Percentiles rank a stretch among this genome's conserved stretches.
Evolutionary conservation across 2,113 vertebrate genomes (phyloP).

Genomic region (Channa argus): DNA sequence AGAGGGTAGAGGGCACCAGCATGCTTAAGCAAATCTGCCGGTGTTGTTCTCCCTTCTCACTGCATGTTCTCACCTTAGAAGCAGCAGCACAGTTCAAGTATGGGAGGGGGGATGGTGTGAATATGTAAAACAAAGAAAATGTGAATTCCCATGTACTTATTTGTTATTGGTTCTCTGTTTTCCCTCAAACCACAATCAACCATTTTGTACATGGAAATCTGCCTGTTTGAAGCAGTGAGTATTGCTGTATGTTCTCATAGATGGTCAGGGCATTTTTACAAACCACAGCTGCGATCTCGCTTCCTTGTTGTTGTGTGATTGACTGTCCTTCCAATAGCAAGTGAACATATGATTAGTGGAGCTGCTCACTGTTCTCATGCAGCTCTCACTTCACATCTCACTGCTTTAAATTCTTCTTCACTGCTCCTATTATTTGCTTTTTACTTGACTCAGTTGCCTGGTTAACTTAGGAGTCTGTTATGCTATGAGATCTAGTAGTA

Average conservation of each 20-base stretch:
- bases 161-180: conserved; percentile 79
- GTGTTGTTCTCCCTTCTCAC: conserved; percentile 76
- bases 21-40: conserved; percentile 84
- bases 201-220: conserved; percentile 78
- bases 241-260: conserved; percentile 68
- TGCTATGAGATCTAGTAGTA: conserved; percentile 29
- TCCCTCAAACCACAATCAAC: conserved; percentile 80
- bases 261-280: conserved; percentile 73
- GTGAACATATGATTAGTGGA: conserved; percentile 77
- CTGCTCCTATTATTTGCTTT: conserved; percentile 38
- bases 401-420: conserved; percentile 30
- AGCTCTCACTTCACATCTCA: conserved; percentile 66
- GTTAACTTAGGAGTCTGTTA: conserved; percentile 31
- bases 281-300: conserved; percentile 68
- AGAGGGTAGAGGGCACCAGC: conserved; percentile 83
- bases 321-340: conserved; percentile 74
- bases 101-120: conserved; percentile 65
- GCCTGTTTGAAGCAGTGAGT: conserved; percentile 68
- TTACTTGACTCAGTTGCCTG: conserved; percentile 47
- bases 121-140: conserved; percentile 82
- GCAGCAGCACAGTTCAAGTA: conserved; percentile 68
- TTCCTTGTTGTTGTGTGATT: conserved; percentile 72
- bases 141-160: conserved; percentile 82
- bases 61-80: conserved; percentile 79
- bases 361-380: conserved; percentile 65